Evolutionary conservation across 1,140 invertebrate genomes (phyloP), one percentile per base, ranked within the genome.

Genomic region (Megalopta genalis): DNA sequence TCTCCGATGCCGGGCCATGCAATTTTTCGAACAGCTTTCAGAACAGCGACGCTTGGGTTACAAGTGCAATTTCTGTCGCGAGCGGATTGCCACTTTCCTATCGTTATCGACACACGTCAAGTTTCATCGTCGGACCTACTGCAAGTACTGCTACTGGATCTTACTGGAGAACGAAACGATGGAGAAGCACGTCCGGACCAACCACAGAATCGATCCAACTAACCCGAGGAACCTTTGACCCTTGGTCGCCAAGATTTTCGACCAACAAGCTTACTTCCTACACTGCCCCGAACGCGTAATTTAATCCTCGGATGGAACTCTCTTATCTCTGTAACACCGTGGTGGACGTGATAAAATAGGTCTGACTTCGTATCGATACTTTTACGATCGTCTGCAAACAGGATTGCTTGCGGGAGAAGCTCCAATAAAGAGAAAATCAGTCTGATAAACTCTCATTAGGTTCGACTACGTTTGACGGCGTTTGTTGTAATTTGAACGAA

Each of bases 31-130:
- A 67, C 65, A 89, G 86, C 5, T 81, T 49, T 65, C 75, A 10
- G 62, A 77, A n/a, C 73, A 67, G 60, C 81, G 85, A n/a, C 57
- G 42, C 52, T 77, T 87, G 46, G 25, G 64, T 21, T 90, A 83
- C 23, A 32, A 83, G 49, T 90, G 89, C 63, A 90, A 89, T 75
- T 87, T 84, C 63, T 90, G 89, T 66, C 76, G 77, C 6, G 88
- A 89, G 21, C 82, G 77, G 65, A 83, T 90, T 23, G 89, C 89
- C 12, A 90, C 89, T 23, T 49, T 86, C 3, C 49, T 86, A 16
- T 90, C 89, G 4, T 70, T 90, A 2, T 88, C 89, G 3, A 90
- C 89, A 14, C 89, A 90, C 59, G 88, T 90, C 10, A 90, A 90
- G 63, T 90, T 69, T 66, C 89, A 90, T 64, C 82, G 80, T 27